A percentile compares a stretch with the other conserved stretches of the same genome.
Conservation (phyloP, 2,113 vertebrate species). For the Mugil cephalus region DNA sequence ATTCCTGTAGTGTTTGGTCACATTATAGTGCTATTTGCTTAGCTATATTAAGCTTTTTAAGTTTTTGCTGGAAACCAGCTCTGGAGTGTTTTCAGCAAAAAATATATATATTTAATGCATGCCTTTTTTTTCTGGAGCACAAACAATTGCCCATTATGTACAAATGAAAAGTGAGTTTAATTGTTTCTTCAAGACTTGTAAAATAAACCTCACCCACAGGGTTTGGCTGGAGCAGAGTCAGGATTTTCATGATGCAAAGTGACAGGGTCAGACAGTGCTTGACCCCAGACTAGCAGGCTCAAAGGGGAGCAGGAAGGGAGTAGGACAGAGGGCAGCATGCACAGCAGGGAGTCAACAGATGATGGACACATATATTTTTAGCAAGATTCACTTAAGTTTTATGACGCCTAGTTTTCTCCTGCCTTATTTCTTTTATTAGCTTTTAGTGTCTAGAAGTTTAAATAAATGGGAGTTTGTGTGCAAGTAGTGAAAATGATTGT, state of each 20-base stretch:
- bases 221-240: slow-evolving; percentile 11
- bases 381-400: neutral
- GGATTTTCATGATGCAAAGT: slow-evolving; percentile 47
- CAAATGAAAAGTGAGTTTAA: slow-evolving; percentile 10
- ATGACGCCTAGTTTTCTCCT: neutral
- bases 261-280: slow-evolving; percentile 56
- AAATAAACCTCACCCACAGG: slow-evolving; percentile 15
- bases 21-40: neutral
- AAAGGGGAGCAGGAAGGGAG: slow-evolving; percentile 69
- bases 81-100: neutral
- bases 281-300: slow-evolving; percentile 77
- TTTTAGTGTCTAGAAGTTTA: neutral
- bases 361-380: slow-evolving; percentile 48
- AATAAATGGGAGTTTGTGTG: neutral
- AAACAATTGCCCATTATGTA: neutral
- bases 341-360: slow-evolving; percentile 51
- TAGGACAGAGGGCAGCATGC: slow-evolving; percentile 18
- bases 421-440: neutral
- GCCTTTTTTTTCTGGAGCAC: neutral
- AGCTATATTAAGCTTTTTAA: too few species aligned
- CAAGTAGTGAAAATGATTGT: slow-evolving; percentile 1
- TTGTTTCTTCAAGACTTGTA: slow-evolving; percentile 4
- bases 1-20: slow-evolving; percentile 3
- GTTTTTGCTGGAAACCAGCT: too few species aligned
- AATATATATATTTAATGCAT: neutral